Base-by-base conservation (phyloP, 2,113 vertebrate genomes). In the Hippolais icterina region DNA sequence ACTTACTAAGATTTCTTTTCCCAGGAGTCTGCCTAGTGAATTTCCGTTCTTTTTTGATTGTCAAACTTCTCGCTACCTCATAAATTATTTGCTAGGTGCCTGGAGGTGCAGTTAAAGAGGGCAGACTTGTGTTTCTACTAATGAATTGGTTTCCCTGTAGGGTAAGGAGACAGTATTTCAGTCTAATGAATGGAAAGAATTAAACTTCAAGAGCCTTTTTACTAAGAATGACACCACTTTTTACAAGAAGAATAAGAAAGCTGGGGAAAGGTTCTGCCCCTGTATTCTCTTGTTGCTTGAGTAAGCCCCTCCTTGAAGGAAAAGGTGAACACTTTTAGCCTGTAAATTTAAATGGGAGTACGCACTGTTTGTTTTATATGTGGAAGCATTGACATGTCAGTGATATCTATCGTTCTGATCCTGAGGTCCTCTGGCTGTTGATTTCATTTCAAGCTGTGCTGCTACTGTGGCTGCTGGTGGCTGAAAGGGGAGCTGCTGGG, bases 71-170 rank as follows among this genome's bases (percentile, higher is more conserved):
- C 81, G 18, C 56, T 52, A 79, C 14, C 37, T 96, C 60, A 95
- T 98, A 94, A 97, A 97, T 97, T 87, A 96, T 97, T 97, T 91
- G 95, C 69, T 68, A 49, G 16, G 20, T 90, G 70, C 95, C 92
- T 89, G 94, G 53, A 96, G 92, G 71, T 97, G 52, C 44, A 96
- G 94, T 96, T 97, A 92, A 94, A 94, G 85, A 96, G 76, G 78
- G 60, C 54, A 97, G 96, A 96, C 47, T 81, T 89, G 82, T 92
- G 70, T 93, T 91, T 85, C 68, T 95, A 29, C 96, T 97, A 98
- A 97, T 94, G 88, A 97, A 97, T 94, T 96, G 88, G 53, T 76
- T 97, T 83, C 87, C 76, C 94, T 92, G n/a, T 74, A 88, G 78
- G 83, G 50, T 93, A 82, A 93, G 33, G 19, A 96, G 85, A 89